These are phyloP conservation scores for Hippotragus niger DNA, from an alignment of 2,113 vertebrate genomes.

Conservation along the genomic window DNA sequence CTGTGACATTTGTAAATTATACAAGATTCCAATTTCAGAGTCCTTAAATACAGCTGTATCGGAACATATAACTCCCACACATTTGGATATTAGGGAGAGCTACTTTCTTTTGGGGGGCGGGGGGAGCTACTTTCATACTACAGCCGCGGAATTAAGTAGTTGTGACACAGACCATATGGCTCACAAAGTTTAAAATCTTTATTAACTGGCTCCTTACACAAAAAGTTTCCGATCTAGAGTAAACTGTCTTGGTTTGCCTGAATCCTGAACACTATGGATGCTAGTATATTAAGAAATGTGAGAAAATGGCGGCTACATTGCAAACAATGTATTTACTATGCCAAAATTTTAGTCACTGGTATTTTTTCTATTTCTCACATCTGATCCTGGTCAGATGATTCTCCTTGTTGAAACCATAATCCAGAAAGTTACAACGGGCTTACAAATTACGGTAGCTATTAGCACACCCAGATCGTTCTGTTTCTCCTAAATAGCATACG, in stretches of 20 bases:
- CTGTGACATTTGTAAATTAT: background rate
- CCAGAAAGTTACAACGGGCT: background rate
- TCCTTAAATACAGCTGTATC: background rate
- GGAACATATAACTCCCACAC: background rate
- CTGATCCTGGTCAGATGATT: background rate
- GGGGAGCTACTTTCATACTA: background rate
- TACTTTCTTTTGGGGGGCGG: background rate
- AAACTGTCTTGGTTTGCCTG: background rate
- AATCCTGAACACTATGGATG: background rate
- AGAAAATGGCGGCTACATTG: background rate
- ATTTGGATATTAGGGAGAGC: background rate
- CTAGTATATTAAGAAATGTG: background rate
- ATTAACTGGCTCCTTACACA: background rate
- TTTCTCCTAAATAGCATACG: background rate
- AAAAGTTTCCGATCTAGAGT: background rate
- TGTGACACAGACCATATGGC: background rate
- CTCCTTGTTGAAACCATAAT: background rate
- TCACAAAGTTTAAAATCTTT: background rate
- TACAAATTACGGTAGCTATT: background rate
- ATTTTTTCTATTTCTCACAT: background rate
- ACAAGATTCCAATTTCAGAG: background rate
- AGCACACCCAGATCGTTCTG: background rate
- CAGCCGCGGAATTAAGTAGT: background rate
- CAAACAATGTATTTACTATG: background rate
- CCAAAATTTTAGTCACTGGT: background rate